These are phyloP conservation scores for Lasioglossum morio DNA, from an alignment of 2,888 invertebrate species.

Conservation along the genomic window DNA sequence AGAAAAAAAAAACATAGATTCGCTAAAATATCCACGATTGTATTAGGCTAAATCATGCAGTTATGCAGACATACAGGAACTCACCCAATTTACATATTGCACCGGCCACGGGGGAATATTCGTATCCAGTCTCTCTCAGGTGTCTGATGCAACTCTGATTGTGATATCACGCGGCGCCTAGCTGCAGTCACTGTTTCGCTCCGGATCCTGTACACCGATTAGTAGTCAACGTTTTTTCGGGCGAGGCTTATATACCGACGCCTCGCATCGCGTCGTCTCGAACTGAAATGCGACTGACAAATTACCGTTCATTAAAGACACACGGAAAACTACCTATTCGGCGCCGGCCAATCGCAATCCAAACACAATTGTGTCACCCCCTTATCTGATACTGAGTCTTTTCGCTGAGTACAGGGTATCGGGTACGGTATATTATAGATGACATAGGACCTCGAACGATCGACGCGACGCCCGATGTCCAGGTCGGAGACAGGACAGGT, in stretches of 20 bases:
- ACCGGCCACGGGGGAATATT: not conserved
- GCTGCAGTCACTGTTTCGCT: not conserved
- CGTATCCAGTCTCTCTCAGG: not conserved
- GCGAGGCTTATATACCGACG: conserved; percentile 43
- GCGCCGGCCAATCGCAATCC: conserved; percentile 51
- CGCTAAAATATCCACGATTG: not conserved
- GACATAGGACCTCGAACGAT: conserved; percentile 1
- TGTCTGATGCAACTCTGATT: conserved; percentile 16
- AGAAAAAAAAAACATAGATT: not conserved
- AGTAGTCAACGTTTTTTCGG: conserved; percentile 1
- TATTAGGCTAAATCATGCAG: not conserved
- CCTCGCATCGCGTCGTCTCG: conserved; percentile 6
- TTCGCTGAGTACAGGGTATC: conserved; percentile 16
- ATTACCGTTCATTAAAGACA: conserved; percentile 35
- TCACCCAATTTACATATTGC: conserved; percentile 39
- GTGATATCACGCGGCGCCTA: not conserved
- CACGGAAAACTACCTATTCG: conserved; percentile 64
- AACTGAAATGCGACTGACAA: conserved; percentile 45
- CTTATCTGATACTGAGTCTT: conserved; percentile 57
- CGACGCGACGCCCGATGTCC: not conserved
- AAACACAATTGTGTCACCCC: conserved; percentile 57
- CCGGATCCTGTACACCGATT: conserved; percentile 17
- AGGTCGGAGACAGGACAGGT: not conserved
- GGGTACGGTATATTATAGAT: not conserved
- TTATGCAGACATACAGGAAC: not conserved